Evolutionary conservation across 2,888 invertebrate species (phyloP), one percentile per base, ranked within the genome.

Genomic region (Platypus cylindrus): DNA sequence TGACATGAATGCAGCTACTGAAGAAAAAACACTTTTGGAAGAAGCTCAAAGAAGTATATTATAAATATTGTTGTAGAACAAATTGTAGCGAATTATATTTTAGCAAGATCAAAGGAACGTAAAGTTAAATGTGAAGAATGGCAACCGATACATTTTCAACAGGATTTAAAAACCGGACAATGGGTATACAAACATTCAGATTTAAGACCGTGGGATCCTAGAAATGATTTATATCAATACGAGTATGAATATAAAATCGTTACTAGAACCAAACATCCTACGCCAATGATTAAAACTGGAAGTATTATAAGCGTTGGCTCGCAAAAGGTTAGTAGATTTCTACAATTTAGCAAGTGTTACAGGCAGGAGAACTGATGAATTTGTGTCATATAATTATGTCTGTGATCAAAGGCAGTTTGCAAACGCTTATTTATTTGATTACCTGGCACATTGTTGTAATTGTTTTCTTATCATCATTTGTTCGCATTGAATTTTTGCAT

Each of bases 11-110:
- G 78, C 78, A 2, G 94, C 94, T 0, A 94, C 94, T 0, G 83
- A 86, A 38, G 84, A 91, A 54, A 94, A 94, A 65, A 90, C 87
- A 0, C 66, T 77, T 25, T 67, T 94, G 30, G 94, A 94, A 53
- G 90, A 93, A 56, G 78, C 76, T 1, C 93, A 93, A 59, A 66
- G 93, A 4, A 67, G 69, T 27, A 33, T 17, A 12, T 40, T 24
- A 8, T 22, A 12, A 16, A 17, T 8, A 28, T 28, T 14, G 12
- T 32, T 31, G 5, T 22, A 7, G 9, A 5, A 27, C 9, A 27
- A 4, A 13, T 27, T 27, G 3, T 27, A 13, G 4, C 27, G 12
- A 20, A 20, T 7, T 20, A 24, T 36, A 12, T 38, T 40, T 29
- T 26, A 55, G 56, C 53, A 5, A 45, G 76, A 1, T 81, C 83